Evolutionary conservation across 2,888 invertebrate species (phyloP), one percentile per base, ranked within the genome.

Genomic region (Drosophila leonis): DNA sequence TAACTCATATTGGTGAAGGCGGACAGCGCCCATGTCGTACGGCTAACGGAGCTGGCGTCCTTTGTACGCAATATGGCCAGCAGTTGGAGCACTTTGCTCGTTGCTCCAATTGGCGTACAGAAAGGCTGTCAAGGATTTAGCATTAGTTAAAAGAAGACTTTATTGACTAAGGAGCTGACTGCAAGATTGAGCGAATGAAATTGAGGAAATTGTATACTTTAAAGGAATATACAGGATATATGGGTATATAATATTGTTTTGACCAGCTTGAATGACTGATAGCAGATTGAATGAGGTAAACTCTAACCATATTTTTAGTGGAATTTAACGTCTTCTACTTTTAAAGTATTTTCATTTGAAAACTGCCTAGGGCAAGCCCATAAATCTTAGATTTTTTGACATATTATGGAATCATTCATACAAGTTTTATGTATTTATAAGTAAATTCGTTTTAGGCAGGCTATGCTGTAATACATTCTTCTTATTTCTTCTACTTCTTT

Each of bases 1-100:
- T 95, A 94, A 97, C 97, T 95, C 64, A 96, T 93, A 92, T 97
- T 97, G 10, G 97, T 97, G 75, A 96, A 94, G 15, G 96, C 95
- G 24, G 97, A 97, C 70, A 98, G 95, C 35, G 95, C 94, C 97
- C 97, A 97, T 4, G 97, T 97, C 5, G 95, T 94, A 18, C 96
- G 93, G 54, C 97, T 97, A 0, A 97, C 95, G 0, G 96, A 95
- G 79, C 96, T 95, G 2, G 97, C 95, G 91, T 97, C 96, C 88
- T 95, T 95, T 3, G 95, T 94, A 64, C 94, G 94, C 24, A 96
- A 85, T 76, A 98, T 97, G 67, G 96, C 96, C 64, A 95, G 91
- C 29, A 98, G 94, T 90, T 97, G 97, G 18, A 96, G 94, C 4
- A 97, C 94, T 94, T 97, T 98, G 70, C 97, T 97, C 35, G 96